Percentiles rank a stretch among this genome's conserved stretches.
phyloP scores from a whole-genome alignment of 2,113 vertebrate species.

The Spea multiplicata region DNA sequence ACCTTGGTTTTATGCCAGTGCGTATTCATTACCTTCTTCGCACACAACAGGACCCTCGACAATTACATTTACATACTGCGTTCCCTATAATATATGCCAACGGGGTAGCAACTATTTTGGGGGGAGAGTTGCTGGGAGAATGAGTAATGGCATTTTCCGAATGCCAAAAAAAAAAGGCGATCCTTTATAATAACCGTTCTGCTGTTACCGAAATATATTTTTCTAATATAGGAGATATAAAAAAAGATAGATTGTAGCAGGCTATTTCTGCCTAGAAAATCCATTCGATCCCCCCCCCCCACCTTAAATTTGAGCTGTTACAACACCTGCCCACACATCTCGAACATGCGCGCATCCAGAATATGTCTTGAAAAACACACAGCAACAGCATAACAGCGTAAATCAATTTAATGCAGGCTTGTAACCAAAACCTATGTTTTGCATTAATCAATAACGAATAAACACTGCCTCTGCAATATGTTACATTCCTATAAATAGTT shows the following conservation, averaged over 20 bases:
- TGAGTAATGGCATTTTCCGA: conserved; percentile 25
- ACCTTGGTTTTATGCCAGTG: conserved; percentile 8
- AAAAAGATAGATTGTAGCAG: background rate
- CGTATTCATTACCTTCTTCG: background rate
- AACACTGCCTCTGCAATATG: too few species aligned
- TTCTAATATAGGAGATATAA: background rate
- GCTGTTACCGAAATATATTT: conserved; percentile 2
- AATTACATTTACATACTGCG: conserved; percentile 9
- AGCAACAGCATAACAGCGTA: conserved; percentile 14
- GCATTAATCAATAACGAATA: too few species aligned
- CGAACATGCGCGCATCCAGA: background rate
- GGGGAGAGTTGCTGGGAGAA: background rate
- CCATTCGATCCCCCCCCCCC: background rate
- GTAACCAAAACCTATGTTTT: too few species aligned
- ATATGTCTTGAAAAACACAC: background rate
- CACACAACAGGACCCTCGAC: conserved; percentile 7
- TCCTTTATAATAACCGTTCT: conserved; percentile 24
- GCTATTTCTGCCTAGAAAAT: background rate
- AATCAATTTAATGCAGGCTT: too few species aligned
- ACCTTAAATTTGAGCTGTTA: background rate
- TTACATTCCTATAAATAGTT: too few species aligned
- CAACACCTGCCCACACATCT: conserved; percentile 13
- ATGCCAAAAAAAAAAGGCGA: conserved; percentile 21
- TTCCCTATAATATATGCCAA: conserved; percentile 26
- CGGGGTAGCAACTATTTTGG: conserved; percentile 30